Conservation (phyloP, 2,113 vertebrate genomes). For the Ciconia boyciana region DNA sequence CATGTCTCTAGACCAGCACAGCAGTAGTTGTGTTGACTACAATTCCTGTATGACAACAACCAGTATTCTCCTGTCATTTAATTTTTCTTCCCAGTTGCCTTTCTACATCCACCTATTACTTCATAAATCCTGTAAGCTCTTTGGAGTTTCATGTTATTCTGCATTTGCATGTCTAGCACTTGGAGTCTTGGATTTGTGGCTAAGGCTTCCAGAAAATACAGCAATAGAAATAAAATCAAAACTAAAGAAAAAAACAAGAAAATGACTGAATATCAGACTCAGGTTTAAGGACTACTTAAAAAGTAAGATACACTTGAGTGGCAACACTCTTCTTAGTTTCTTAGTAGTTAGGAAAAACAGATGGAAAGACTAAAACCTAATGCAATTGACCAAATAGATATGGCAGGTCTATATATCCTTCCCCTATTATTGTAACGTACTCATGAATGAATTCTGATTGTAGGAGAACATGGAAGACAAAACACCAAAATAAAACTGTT, state of each 20-base stretch:
- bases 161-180: neutral
- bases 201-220: neutral
- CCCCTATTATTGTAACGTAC: neutral
- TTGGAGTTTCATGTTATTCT: neutral
- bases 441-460: neutral
- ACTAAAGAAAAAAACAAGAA: neutral
- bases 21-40: neutral
- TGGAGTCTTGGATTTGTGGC: neutral
- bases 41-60: neutral
- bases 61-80: neutral
- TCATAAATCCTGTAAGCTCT: neutral
- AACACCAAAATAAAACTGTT: neutral
- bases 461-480: neutral
- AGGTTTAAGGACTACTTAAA: neutral
- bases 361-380: neutral
- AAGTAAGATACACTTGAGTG: neutral
- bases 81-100: neutral
- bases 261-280: neutral
- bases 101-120: neutral
- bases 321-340: neutral
- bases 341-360: neutral
- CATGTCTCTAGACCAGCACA: neutral
- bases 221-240: neutral
- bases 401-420: neutral
- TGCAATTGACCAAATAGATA: neutral